Base-by-base conservation (phyloP, 2,113 vertebrate species). In the Pampusana beccarii region DNA sequence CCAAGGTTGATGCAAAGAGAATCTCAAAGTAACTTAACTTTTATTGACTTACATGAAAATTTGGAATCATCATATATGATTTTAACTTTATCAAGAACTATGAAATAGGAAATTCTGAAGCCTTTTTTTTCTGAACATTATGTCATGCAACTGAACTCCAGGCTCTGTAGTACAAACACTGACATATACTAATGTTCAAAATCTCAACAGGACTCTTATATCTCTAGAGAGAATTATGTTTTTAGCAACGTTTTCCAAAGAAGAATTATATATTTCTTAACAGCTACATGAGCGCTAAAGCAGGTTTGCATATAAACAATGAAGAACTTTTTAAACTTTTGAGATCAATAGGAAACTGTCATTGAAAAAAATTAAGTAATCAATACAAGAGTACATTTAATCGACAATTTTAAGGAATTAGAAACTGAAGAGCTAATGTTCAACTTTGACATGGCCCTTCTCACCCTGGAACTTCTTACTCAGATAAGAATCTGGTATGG, bases 301-400 rank as follows among this genome's bases (percentile, higher is more conserved):
- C 42, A 94, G 48, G 61, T 78, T 46, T 65, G 40, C 48, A 24
- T 46, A 80, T 34, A 87, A 4, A 28, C 29, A 61, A 28, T 46
- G 23, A 77, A 89, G 82, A 88, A 69, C 23, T 60, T 95, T 20
- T 46, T 6, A 78, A 72, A 48, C 60, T 81, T 84, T 87, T 81
- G 88, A 92, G 73, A 61, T 92, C 58, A 92, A 26, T 85, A 94
- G 92, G 51, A 95, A 96, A 66, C 73, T 77, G 21, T 67, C 62
- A 88, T 38, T 96, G 70, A 86, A 80, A 81, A 56, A 16, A 60
- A 61, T 95, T 57, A 23, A 4, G 34, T 31, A 25, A 33, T 62
- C 44, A 46, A 46, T 46, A 46, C 9, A 4, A 46, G 44, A 46
- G 44, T 46, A 16, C 19, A 46, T 46, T 19, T 46, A 46, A 46